phyloP scores from a whole-genome alignment of 2,888 invertebrate species.

The Pollenia griseotomentosa region DNA sequence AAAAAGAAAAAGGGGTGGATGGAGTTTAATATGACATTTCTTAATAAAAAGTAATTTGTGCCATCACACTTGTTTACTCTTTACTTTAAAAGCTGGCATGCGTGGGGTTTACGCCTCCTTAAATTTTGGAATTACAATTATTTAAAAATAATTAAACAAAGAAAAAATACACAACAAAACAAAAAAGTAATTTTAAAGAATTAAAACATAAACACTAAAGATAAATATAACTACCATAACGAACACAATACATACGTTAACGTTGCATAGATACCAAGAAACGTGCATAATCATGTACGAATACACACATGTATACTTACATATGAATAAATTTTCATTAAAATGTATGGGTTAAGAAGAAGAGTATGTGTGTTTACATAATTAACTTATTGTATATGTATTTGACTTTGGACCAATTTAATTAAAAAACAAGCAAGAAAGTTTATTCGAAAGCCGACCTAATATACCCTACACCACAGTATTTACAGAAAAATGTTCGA shows the following conservation, averaged over 20 bases:
- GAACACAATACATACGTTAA: not conserved
- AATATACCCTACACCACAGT: too few species aligned
- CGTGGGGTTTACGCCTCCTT: slow-evolving; percentile 17
- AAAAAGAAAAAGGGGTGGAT: not conserved
- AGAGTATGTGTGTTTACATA: slow-evolving; percentile 4
- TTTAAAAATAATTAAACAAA: slow-evolving; percentile 7
- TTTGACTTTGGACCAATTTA: slow-evolving; percentile 8
- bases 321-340: not conserved
- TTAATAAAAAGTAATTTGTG: not conserved
- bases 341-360: not conserved
- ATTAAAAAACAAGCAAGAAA: not conserved
- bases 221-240: slow-evolving; percentile 14
- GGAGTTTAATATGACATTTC: not conserved
- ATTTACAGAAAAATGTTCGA: too few species aligned
- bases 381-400: slow-evolving; percentile 43
- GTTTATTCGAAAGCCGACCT: too few species aligned
- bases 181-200: not conserved
- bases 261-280: too few species aligned
- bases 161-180: slow-evolving; percentile 4
- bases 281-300: too few species aligned
- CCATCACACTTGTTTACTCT: too few species aligned
- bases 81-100: not conserved
- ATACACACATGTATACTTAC: too few species aligned
- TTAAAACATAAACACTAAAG: not conserved
- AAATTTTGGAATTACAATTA: too few species aligned